Base-by-base conservation (phyloP, 2,888 invertebrate species). In the Pseudococcus jackbeardsleyi region DNA sequence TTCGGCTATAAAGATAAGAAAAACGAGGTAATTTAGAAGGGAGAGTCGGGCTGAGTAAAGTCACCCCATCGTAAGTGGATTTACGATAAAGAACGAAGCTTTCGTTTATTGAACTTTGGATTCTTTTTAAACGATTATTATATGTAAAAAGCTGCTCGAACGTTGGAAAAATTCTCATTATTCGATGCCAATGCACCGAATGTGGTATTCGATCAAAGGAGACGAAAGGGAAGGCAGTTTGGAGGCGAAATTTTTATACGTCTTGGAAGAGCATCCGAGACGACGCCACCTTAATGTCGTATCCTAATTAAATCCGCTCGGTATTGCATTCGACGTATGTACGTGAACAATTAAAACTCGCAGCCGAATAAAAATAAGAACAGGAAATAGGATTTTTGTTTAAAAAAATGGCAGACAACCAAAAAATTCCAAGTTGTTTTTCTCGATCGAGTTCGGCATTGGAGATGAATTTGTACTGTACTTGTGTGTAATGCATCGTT, bases 401-500 rank as follows among this genome's bases (percentile, higher is more conserved):
- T 33, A 33, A 79, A 79, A 79, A 79, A 79, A 79, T 79, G 79
- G 79, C 79, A 79, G 79, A 33, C 79, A 39, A 79, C 79, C 79
- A 79, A 79, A 79, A 42, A 42, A 79, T 79, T 79, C 42, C 79
- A n/a, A 42, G 79, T 79, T 46, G 72, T 72, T 72, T 33, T 72
- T 33, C 15, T 22, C 68, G 15, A 72, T 72, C 68, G 26, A 72
- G n/a, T 19, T 54, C 46, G 46, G 46, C 8, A 12, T 54, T 54
- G 5, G 54, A 59, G 26, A 33, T 33, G 26, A 33, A 2, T 33
- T 33, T 33, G 26, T 33, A 33, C 26, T 33, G 26, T 33, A 33
- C 26, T 33, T 33, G 26, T 33, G 26, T 33, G 26, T 33, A 33
- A 33, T 33, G 26, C 26, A 33, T 33, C 26, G 26, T 33, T 33